A percentile compares a stretch with the other conserved stretches of the same genome.
These are phyloP conservation scores for Zoanthus gigantus DNA, from an alignment of 92 coral and sea anemone genomes.

Conservation along the genomic window DNA sequence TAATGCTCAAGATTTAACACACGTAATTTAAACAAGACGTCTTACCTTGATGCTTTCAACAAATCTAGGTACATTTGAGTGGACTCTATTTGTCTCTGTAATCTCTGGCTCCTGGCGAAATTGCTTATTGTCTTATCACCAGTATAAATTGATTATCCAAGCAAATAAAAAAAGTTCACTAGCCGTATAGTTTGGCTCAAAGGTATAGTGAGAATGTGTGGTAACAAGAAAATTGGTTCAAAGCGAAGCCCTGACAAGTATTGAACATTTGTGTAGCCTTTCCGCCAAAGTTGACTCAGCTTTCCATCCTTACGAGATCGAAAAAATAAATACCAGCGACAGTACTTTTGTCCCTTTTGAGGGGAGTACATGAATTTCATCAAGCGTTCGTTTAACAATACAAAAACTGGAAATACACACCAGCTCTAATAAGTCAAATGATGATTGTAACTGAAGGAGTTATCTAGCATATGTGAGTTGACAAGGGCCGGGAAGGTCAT, in stretches of 20 bases:
- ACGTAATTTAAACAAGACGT: background rate
- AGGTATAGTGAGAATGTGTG: background rate
- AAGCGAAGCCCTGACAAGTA: too few species aligned
- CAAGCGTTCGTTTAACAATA: background rate
- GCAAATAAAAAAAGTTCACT: background rate
- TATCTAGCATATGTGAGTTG: too few species aligned
- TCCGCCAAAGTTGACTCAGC: too few species aligned
- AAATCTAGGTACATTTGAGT: background rate
- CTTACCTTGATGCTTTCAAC: background rate
- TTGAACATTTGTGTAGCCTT: too few species aligned
- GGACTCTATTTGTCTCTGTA: background rate
- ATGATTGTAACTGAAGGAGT: too few species aligned
- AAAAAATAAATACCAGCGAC: too few species aligned
- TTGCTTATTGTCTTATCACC: background rate
- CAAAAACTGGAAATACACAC: background rate
- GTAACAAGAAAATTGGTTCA: too few species aligned
- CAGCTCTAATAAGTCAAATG: background rate
- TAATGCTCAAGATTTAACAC: too few species aligned
- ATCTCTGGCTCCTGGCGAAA: constrained; percentile 1
- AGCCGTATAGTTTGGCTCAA: background rate
- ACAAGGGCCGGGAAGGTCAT: too few species aligned
- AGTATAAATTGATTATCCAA: background rate
- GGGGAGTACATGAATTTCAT: background rate
- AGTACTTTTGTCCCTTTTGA: background rate
- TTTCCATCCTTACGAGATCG: too few species aligned